Conservation (phyloP, 2,797 vertebrate genomes). For the Cephalopachus bancanus region DNA sequence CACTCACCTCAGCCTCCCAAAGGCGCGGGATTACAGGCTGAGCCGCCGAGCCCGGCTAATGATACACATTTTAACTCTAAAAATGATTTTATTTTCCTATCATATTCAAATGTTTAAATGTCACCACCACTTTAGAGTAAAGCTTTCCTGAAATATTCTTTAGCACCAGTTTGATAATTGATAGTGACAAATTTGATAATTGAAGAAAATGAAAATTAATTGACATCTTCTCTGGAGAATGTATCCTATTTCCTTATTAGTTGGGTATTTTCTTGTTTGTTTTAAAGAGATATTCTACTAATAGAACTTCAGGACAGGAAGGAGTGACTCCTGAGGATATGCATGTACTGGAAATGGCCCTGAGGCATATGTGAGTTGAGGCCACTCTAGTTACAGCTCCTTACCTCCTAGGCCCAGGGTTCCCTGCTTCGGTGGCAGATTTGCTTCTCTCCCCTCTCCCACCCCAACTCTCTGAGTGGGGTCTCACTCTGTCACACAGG, state of each 20-base stretch:
- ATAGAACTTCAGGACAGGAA: neutral
- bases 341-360: neutral
- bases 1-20: no score
- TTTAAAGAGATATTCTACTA: neutral
- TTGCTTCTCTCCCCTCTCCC: neutral
- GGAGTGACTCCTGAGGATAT: neutral
- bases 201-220: slow-evolving; percentile 20
- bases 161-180: no score
- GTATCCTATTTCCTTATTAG: neutral
- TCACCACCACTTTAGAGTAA: slow-evolving; percentile 8
- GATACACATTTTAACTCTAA: neutral
- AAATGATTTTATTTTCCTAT: slow-evolving; percentile 22
- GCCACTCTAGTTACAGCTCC: no score
- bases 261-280: neutral
- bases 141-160: slow-evolving; percentile 6
- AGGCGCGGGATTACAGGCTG: no score
- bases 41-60: no score
- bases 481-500: no score
- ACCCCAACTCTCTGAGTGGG: no score
- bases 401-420: neutral
- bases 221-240: slow-evolving; percentile 33
- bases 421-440: neutral
- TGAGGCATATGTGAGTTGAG: neutral
- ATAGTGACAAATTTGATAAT: slow-evolving; percentile 21
- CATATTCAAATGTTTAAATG: slow-evolving; percentile 35